These are phyloP conservation scores for Brachyhypopomus occidentalis DNA, from an alignment of 2,113 vertebrate species.

Conservation along the genomic window DNA sequence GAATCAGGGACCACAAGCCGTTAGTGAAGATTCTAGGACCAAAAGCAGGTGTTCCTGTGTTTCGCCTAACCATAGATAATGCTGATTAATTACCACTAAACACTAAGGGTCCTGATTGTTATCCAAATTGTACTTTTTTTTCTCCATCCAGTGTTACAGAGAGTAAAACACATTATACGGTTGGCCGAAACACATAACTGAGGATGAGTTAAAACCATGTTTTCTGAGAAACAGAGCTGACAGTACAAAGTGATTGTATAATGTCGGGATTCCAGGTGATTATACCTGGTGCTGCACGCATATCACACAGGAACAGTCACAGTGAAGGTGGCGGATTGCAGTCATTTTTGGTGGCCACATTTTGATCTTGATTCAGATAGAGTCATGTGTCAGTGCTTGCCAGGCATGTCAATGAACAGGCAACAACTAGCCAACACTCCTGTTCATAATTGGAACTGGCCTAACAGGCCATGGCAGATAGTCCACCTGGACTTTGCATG, in stretches of 20 bases:
- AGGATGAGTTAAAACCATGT: neutral
- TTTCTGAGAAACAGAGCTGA: neutral
- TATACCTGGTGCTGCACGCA: neutral
- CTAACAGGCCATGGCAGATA: slow-evolving; percentile 29
- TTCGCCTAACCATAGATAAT: too few relatives aligned
- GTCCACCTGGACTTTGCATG: slow-evolving; percentile 46
- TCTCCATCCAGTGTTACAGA: neutral
- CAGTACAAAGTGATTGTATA: neutral
- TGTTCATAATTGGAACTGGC: neutral
- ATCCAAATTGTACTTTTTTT: neutral
- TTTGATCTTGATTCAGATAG: neutral
- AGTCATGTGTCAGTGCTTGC: neutral
- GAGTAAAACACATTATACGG: neutral
- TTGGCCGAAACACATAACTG: neutral
- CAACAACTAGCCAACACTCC: neutral
- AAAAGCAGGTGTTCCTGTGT: too few relatives aligned
- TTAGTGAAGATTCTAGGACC: too few relatives aligned
- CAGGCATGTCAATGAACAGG: neutral
- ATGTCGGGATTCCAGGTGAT: neutral
- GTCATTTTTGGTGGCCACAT: slow-evolving; percentile 4
- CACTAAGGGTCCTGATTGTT: neutral
- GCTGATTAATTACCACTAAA: neutral
- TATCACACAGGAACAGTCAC: neutral
- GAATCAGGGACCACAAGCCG: too few relatives aligned
- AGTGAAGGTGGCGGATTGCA: neutral